Evolutionary conservation across 2,888 invertebrate genomes (phyloP), one percentile per base, ranked within the genome.

Genomic region (Cabera pusaria): DNA sequence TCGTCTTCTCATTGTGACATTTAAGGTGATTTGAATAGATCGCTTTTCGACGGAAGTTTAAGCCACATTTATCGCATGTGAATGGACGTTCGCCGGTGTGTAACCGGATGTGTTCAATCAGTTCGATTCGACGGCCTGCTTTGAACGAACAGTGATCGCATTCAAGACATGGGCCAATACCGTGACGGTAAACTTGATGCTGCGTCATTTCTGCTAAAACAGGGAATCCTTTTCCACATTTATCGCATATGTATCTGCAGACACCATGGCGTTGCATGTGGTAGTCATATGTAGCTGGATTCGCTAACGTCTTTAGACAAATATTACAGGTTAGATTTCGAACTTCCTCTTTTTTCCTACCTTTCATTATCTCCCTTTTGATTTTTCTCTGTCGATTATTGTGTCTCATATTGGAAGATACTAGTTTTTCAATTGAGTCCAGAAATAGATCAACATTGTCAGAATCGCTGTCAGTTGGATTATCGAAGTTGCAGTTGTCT

Each of bases 51-150:
- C 83, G 71, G 59, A 87, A 88, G 0, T 83, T 85, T 1, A 84
- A 41, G 0, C 86, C 86, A 8, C 88, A 88, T 40, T 80, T 75
- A 0, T 86, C 85, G 47, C 88, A 88, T 0, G 83, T 65, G 16
- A 78, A 87, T 0, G 88, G 88, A 9, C 87, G 43, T 40, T 87
- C 87, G 0, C 86, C 87, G 0, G 86, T 78, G 33, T 88, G 88
- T 2, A 83, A 29, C 5, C 87, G 41, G 11, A 72, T 64, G 44
- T 88, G 87, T 58, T 85, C 87, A 0, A 66, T 68, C 23, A 88
- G 51, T 11, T 72, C 73, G 8, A 69, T 49, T 12, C 65, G 71
- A 18, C 70, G 60, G 0, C 76, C 66, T 1, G 83, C 80, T 63
- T 83, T 84, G 44, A 71, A 86, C 0, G 69, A 49, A 17, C 87